These are phyloP conservation scores for Pleuronectes platessa DNA, from an alignment of 2,113 vertebrate genomes.

Conservation along the genomic window DNA sequence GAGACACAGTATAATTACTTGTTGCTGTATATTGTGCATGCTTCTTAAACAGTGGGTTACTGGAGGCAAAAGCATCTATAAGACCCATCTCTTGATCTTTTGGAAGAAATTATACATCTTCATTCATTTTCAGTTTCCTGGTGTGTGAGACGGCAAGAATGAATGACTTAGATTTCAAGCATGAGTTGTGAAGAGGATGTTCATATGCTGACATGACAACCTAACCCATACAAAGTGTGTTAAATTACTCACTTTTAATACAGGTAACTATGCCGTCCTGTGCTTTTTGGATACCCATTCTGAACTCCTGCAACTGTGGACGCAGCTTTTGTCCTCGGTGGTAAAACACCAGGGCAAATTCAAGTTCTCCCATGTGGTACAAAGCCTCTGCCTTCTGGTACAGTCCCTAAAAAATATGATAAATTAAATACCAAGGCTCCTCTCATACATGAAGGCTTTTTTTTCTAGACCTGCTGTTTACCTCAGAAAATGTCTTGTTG, in stretches of 20 bases:
- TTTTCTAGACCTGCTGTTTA: conserved; percentile 44
- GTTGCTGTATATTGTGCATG: background rate
- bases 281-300: conserved; percentile 92
- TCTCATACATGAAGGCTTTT: background rate
- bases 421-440: background rate
- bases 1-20: background rate
- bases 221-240: background rate
- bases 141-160: conserved; percentile 71
- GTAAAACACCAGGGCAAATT: conserved; percentile 93
- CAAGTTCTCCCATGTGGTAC: conserved; percentile 95
- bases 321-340: conserved; percentile 88
- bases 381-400: conserved; percentile 93
- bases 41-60: background rate
- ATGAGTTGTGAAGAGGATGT: conserved; percentile 59
- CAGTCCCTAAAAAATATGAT: conserved; percentile 83
- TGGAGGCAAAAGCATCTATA: background rate
- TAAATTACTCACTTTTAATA: conserved; percentile 84
- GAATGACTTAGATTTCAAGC: conserved; percentile 32
- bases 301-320: conserved; percentile 87
- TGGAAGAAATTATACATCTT: conserved; percentile 84
- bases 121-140: conserved; percentile 85
- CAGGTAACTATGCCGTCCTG: conserved; percentile 92
- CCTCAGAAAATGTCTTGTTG: conserved; percentile 88
- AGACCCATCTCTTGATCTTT: conserved; percentile 83
- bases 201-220: background rate